Evolutionary conservation across 2,113 vertebrate genomes (phyloP).

Genomic region (Hydrochoerus hydrochaeris): DNA sequence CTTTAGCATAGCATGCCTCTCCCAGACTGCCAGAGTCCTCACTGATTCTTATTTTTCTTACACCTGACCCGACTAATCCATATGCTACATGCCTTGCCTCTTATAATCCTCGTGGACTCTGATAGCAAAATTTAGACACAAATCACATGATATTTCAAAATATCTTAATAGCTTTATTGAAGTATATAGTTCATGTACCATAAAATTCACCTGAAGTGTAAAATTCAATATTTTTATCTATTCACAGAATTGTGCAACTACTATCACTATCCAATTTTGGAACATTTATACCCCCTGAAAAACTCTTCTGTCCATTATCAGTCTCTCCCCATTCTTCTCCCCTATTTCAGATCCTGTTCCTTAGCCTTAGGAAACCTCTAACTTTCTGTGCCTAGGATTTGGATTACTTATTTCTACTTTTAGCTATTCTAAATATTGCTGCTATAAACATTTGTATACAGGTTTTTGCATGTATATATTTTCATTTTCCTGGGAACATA

Average conservation of each 20-base stretch:
- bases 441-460: not conserved
- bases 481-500: conserved; percentile 3
- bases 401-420: conserved; percentile 39
- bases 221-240: not conserved
- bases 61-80: not conserved
- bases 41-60: not conserved
- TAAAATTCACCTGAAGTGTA: not conserved
- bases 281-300: not conserved
- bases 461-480: conserved; percentile 3
- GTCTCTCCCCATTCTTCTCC: not conserved
- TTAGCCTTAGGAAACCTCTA: not conserved
- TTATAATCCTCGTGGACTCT: not conserved
- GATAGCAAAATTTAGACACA: conserved; percentile 6
- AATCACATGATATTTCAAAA: conserved; percentile 10
- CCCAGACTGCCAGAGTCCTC: not conserved
- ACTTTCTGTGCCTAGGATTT: conserved; percentile 11
- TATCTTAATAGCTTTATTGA: conserved; percentile 17
- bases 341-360: not conserved
- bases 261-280: not conserved
- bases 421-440: conserved; percentile 17
- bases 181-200: not conserved
- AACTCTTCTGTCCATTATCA: not conserved
- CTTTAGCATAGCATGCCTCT: not conserved
- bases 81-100: not conserved
- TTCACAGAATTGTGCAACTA: not conserved